Evolutionary conservation across 2,113 vertebrate genomes (phyloP).

Genomic region (Colinus virginianus): DNA sequence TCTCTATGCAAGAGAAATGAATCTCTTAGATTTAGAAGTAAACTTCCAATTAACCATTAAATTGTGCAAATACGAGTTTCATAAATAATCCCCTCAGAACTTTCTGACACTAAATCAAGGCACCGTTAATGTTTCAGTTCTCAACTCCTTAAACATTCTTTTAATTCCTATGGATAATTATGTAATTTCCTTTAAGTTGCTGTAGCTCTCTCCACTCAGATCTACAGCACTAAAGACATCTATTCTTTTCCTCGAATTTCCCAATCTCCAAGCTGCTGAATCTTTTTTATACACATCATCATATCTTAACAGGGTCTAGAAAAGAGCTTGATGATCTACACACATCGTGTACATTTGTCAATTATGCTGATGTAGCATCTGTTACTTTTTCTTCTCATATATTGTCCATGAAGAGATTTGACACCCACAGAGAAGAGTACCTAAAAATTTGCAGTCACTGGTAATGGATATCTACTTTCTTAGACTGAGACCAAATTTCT

Average conservation of each 20-base stretch:
- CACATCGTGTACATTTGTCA: neutral
- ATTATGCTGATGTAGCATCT: neutral
- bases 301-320: neutral
- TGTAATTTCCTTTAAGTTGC: neutral
- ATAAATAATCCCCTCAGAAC: neutral
- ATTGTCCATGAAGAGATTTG: neutral
- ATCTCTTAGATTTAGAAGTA: neutral
- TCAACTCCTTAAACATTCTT: neutral
- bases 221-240: neutral
- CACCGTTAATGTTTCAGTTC: neutral
- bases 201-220: neutral
- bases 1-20: neutral
- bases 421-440: neutral
- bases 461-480: neutral
- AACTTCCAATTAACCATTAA: neutral
- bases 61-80: neutral
- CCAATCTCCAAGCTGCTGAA: neutral
- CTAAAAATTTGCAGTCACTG: no score
- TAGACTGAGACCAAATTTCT: neutral
- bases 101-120: neutral
- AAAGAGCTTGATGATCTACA: neutral
- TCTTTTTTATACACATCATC: neutral
- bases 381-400: neutral
- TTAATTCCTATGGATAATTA: neutral
- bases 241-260: neutral